Conservation (phyloP, 2,113 vertebrate species). For the Cavia porcellus region DNA sequence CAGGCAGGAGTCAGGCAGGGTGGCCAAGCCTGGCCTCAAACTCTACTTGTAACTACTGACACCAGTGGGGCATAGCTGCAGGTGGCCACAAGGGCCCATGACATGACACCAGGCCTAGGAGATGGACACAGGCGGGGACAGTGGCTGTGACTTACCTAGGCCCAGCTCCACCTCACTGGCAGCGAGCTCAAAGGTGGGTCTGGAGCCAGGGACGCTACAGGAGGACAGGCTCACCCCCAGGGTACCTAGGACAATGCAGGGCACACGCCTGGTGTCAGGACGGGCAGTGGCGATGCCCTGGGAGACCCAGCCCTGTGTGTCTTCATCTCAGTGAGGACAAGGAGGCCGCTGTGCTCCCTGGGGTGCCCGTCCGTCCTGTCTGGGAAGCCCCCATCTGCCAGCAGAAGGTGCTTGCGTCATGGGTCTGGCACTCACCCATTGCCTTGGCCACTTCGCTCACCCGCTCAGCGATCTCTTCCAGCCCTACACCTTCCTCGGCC, state of each 20-base stretch:
- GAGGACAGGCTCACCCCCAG: slow-evolving; percentile 95
- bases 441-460: slow-evolving; percentile 85
- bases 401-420: not conserved
- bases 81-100: no score
- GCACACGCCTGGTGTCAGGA: not conserved
- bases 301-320: not conserved
- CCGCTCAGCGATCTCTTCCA: slow-evolving; percentile 90
- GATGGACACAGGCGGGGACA: not conserved
- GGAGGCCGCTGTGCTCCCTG: not conserved
- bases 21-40: not conserved
- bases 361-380: not conserved
- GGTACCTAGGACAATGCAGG: slow-evolving; percentile 87
- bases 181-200: slow-evolving; percentile 93
- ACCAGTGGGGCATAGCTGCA: not conserved
- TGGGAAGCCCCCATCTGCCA: not conserved
- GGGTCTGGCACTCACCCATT: slow-evolving; percentile 87
- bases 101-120: not conserved
- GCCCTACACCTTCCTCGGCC: slow-evolving; percentile 91
- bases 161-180: slow-evolving; percentile 95
- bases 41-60: not conserved
- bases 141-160: slow-evolving; percentile 89
- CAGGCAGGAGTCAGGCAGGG: not conserved
- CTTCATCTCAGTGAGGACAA: not conserved
- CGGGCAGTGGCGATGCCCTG: accelerated
- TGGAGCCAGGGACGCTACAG: slow-evolving; percentile 95